Percentiles rank a stretch among this genome's conserved stretches.
These are phyloP conservation scores for Heliconius erato DNA, from an alignment of 2,888 invertebrate genomes.

Conservation along the genomic window DNA sequence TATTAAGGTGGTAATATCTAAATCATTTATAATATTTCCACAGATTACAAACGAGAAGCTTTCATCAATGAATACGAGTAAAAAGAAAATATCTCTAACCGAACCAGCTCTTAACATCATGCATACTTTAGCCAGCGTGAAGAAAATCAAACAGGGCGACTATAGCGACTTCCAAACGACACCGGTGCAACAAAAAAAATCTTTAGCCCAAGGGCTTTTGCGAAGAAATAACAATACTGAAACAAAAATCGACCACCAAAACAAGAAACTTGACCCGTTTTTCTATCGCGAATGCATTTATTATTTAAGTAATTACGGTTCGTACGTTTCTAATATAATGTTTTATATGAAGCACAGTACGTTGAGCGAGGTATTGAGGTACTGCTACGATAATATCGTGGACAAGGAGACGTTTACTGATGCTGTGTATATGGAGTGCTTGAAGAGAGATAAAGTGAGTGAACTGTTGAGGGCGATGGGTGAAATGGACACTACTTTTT, in stretches of 20 bases:
- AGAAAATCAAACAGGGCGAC: conserved; percentile 84
- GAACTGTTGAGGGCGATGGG: conserved; percentile 88
- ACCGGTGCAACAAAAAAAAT: conserved; percentile 70
- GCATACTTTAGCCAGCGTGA: conserved; percentile 85
- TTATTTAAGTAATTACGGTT: conserved; percentile 93
- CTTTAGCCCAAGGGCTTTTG: conserved; percentile 79
- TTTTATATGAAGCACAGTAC: conserved; percentile 92
- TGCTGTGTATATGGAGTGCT: conserved; percentile 88
- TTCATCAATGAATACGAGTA: conserved; percentile 75
- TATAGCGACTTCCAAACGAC: conserved; percentile 83
- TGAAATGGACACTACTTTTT: conserved; percentile 88
- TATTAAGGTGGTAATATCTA: neutral
- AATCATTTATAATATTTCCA: conserved; percentile 44
- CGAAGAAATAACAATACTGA: conserved; percentile 71
- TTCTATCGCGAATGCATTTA: conserved; percentile 92
- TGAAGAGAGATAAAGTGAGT: conserved; percentile 87
- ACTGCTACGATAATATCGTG: conserved; percentile 89
- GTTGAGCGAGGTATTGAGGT: conserved; percentile 88
- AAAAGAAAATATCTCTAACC: conserved; percentile 79
- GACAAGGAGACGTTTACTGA: conserved; percentile 90
- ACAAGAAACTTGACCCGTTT: conserved; percentile 82
- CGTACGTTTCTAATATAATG: conserved; percentile 89
- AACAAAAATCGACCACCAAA: conserved; percentile 69
- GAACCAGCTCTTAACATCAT: conserved; percentile 87
- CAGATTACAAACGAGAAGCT: conserved; percentile 80